phyloP scores from a whole-genome alignment of 2,113 vertebrate species.

The Atlantisia rogersi region DNA sequence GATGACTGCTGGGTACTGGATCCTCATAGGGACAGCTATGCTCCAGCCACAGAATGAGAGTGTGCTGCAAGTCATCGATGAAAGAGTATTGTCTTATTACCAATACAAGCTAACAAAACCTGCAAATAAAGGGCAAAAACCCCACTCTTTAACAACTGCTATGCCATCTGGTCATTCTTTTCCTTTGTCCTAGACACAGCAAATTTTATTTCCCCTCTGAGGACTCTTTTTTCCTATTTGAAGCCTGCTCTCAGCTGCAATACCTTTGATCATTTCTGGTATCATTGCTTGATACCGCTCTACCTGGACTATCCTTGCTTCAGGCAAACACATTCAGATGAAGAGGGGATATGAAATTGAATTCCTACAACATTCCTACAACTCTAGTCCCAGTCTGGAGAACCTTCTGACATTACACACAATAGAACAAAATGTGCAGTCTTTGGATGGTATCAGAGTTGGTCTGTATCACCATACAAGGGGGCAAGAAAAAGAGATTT shows the following conservation, averaged over 20 bases:
- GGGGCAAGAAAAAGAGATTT: not conserved
- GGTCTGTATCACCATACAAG: not conserved
- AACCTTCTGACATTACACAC: not conserved
- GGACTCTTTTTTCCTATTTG: not conserved
- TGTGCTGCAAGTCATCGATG: rapidly evolving
- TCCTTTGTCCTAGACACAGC: not conserved
- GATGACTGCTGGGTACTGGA: not conserved
- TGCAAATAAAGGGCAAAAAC: not conserved
- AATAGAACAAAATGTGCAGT: not conserved
- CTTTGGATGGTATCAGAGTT: not conserved
- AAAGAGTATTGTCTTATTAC: not conserved
- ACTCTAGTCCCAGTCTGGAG: not conserved
- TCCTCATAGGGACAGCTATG: not conserved
- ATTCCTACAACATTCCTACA: not conserved
- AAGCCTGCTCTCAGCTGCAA: not conserved
- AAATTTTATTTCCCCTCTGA: not conserved
- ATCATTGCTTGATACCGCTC: not conserved
- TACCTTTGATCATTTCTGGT: not conserved
- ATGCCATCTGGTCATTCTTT: not conserved
- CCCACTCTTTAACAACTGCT: not conserved
- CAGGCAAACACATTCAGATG: not conserved
- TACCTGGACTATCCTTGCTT: not conserved
- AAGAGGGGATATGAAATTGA: not conserved
- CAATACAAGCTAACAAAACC: not conserved
- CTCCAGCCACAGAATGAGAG: not conserved